phyloP scores from a whole-genome alignment of 2,888 invertebrate species.

The Linnaemya tessellans region DNA sequence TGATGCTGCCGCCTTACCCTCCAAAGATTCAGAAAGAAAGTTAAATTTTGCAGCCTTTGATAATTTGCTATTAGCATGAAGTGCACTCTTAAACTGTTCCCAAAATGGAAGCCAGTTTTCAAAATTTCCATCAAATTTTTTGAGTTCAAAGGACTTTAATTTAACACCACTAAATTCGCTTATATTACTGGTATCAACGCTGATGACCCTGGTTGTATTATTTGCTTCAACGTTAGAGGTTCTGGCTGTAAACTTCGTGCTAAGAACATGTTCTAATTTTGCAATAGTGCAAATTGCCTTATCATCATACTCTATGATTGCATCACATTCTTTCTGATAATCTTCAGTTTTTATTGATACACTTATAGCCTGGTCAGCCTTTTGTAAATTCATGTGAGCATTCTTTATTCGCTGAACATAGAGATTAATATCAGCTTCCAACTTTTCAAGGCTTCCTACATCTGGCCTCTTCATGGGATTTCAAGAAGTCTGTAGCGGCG shows the following conservation, averaged over 20 bases:
- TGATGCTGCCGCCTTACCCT: constrained; percentile 48
- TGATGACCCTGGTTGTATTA: not conserved
- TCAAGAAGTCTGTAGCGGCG: too few species aligned
- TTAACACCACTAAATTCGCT: constrained; percentile 35
- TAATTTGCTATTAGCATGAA: constrained; percentile 61
- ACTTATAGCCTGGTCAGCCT: constrained; percentile 55
- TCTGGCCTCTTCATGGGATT: too few species aligned
- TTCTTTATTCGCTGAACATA: constrained; percentile 40
- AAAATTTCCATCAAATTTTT: constrained; percentile 62
- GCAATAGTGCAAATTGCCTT: constrained; percentile 44
- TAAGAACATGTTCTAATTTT: constrained; percentile 37
- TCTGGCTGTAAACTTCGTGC: constrained; percentile 1
- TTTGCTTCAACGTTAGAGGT: not conserved
- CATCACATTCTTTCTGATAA: constrained; percentile 34
- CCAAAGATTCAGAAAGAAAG: constrained; percentile 58
- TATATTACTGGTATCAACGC: not conserved
- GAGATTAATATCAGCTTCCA: not conserved
- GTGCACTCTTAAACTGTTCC: constrained; percentile 64
- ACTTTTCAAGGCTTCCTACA: too few species aligned
- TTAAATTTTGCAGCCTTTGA: constrained; percentile 60
- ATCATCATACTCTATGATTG: constrained; percentile 56
- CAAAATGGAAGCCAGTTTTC: constrained; percentile 68
- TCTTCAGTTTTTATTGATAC: constrained; percentile 37
- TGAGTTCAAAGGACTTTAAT: constrained; percentile 57
- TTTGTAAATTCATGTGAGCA: constrained; percentile 51